Conservation (phyloP, 2,888 invertebrate genomes). For the Neuroscelio doddi region DNA sequence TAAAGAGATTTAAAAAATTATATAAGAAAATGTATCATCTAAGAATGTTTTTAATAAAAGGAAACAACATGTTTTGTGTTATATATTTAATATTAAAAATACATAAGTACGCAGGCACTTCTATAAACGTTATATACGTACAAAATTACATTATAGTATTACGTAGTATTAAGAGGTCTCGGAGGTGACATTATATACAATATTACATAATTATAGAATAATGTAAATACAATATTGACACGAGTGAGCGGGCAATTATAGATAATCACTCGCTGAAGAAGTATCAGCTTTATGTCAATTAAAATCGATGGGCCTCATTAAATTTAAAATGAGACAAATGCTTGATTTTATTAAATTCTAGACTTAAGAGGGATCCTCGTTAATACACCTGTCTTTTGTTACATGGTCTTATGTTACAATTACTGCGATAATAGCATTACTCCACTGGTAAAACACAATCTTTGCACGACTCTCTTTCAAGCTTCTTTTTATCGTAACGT, state of each 20-base stretch:
- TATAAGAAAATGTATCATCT: no score
- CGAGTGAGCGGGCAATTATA: slow-evolving; percentile 18
- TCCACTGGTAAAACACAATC: slow-evolving; percentile 50
- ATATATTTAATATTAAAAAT: slow-evolving; percentile 57
- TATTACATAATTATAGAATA: slow-evolving; percentile 57
- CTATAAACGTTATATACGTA: slow-evolving; percentile 56
- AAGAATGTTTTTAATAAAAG: no score
- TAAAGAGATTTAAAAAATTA: no score
- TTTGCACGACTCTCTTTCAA: slow-evolving; percentile 51
- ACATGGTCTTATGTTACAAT: slow-evolving; percentile 51
- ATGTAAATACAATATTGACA: slow-evolving; percentile 43
- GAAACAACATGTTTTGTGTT: slow-evolving; percentile 21
- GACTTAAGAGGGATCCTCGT: slow-evolving; percentile 49
- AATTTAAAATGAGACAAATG: slow-evolving; percentile 28
- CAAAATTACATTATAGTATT: slow-evolving; percentile 65
- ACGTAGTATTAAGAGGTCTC: slow-evolving; percentile 60
- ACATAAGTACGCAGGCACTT: slow-evolving; percentile 64
- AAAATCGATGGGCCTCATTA: slow-evolving; percentile 33
- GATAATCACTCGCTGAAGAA: slow-evolving; percentile 14
- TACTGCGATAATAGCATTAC: slow-evolving; percentile 54
- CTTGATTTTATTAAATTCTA: slow-evolving; percentile 53
- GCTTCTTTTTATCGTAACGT: slow-evolving; percentile 58
- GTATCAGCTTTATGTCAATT: slow-evolving; percentile 27
- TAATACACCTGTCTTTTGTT: slow-evolving; percentile 57
- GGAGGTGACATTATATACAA: slow-evolving; percentile 67